phyloP scores from a whole-genome alignment of 2,888 invertebrate genomes.

The Athalia cordata region DNA sequence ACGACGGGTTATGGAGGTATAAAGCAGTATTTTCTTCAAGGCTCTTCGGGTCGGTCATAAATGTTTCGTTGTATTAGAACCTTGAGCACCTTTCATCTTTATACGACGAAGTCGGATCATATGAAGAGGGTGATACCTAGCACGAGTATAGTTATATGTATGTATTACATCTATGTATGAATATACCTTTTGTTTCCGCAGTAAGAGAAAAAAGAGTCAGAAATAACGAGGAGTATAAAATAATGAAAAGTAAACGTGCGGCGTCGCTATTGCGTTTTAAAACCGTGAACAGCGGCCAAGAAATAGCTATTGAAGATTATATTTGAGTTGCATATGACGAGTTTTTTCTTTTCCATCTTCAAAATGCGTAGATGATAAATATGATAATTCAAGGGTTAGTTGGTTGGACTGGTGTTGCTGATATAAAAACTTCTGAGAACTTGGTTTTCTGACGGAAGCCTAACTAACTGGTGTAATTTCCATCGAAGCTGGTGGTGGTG shows the following conservation, averaged over 20 bases:
- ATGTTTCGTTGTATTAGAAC: conserved; percentile 38
- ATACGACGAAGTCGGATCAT: conserved; percentile 33
- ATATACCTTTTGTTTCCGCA: conserved; percentile 21
- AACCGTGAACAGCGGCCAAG: not conserved
- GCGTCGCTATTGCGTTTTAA: conserved; percentile 4
- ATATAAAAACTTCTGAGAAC: too few relatives aligned
- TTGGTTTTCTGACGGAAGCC: conserved; percentile 12
- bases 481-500: conserved; percentile 10
- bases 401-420: too few relatives aligned
- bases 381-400: too few relatives aligned
- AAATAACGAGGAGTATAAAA: conserved; percentile 1
- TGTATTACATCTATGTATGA: too few relatives aligned
- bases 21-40: conserved; percentile 36
- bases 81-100: conserved; percentile 42
- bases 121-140: conserved; percentile 5
- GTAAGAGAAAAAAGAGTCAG: conserved; percentile 3
- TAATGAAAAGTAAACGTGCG: not conserved
- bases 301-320: too few relatives aligned
- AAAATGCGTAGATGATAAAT: too few relatives aligned
- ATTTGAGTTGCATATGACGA: too few relatives aligned
- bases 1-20: conserved; percentile 55
- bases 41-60: conserved; percentile 38
- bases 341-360: too few relatives aligned
- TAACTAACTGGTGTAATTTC: conserved; percentile 36
- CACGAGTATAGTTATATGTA: not conserved